A percentile compares a stretch with the other conserved stretches of the same genome.
Conservation (phyloP, 2,797 vertebrate species). For the Tauraco hartlaubi region DNA sequence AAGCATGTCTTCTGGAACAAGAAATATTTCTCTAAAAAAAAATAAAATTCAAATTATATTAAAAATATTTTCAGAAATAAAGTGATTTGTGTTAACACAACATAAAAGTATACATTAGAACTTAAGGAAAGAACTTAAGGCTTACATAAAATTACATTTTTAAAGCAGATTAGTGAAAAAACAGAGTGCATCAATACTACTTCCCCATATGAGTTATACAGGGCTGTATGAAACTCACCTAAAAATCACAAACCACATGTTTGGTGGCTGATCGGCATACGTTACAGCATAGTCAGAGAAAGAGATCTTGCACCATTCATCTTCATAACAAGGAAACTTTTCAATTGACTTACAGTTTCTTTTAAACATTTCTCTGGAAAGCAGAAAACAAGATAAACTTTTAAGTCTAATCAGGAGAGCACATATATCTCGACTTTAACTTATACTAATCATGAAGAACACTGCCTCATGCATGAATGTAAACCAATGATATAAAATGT, state of each 20-base stretch:
- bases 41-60: neutral
- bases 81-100: neutral
- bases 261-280: slow-evolving; percentile 79
- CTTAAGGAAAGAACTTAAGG: neutral
- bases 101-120: neutral
- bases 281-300: slow-evolving; percentile 86
- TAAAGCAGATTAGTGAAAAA: neutral
- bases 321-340: slow-evolving; percentile 86
- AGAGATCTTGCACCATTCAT: slow-evolving; percentile 85
- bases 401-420: neutral
- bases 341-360: slow-evolving; percentile 76
- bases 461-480: neutral
- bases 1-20: slow-evolving; percentile 86
- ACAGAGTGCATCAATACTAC: rapidly evolving
- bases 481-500: neutral
- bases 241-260: slow-evolving; percentile 90
- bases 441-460: neutral
- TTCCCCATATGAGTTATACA: neutral
- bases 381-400: slow-evolving; percentile 2
- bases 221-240: slow-evolving; percentile 80
- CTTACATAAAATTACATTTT: neutral
- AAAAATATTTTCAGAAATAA: neutral
- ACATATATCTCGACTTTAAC: neutral
- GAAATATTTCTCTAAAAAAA: slow-evolving; percentile 88
- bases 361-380: slow-evolving; percentile 86